Base-by-base conservation (phyloP, 1,140 invertebrate species). In the Drosophila virilis region DNA sequence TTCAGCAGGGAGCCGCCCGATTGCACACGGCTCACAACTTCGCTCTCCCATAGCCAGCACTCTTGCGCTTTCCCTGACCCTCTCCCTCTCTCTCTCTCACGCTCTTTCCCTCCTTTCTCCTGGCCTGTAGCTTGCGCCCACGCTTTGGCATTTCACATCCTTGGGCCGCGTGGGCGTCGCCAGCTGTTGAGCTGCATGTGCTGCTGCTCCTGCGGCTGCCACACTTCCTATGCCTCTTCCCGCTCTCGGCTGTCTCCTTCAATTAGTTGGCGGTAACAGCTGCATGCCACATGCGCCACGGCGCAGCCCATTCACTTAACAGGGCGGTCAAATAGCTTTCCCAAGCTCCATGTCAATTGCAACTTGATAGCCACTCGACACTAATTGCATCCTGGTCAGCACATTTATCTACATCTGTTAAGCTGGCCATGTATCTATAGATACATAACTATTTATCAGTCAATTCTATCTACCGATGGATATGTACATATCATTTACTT, bases 331-430 rank as follows among this genome's bases (percentile, higher is more conserved):
- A 52, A 37, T 9, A 13, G 50, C 51, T 37, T 52, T 17, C 43
- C 28, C 15, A n/a, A 2, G 38, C 33, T 38, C 22, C 40, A 42
- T 66, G 59, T 67, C 32, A 46, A 50, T 17, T 61, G 58, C 69
- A 61, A 57, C 58, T 72, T 67, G 78, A 77, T 52, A 67, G 43
- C 69, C 78, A 75, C 71, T 82, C 75, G 67, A 70, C 48, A 50
- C 61, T 86, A 85, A 86, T 86, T 86, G 82, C 67, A 68, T 76
- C 74, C 77, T 71, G 43, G 55, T 52, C 48, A 22, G 32, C 8
- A 54, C 22, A 50, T 48, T 8, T 12, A 10, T n/a, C 4, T 6
- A 15, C 17, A 50, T 32, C 9, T 28, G 22, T 5, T 28, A 28
- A 28, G 22, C 22, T 45, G 8, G n/a, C 10, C 15, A 40, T 40